A percentile compares a stretch with the other conserved stretches of the same genome.
Evolutionary conservation across 2,113 vertebrate genomes (phyloP).

Genomic region (Gasterosteus aculeatus): DNA sequence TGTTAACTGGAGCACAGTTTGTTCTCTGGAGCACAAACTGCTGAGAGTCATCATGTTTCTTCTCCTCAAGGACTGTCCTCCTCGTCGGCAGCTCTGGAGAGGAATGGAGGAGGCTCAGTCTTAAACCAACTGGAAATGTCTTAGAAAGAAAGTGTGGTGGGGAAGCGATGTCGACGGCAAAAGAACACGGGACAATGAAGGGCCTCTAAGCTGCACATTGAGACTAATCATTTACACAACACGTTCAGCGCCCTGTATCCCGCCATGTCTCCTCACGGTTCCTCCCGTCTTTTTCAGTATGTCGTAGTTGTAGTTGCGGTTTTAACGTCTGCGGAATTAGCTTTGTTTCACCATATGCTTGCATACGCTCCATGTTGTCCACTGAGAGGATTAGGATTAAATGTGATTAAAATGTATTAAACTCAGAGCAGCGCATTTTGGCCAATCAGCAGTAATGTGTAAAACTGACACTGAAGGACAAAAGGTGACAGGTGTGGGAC

Average conservation of each 20-base stretch:
- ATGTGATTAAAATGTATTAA: slow-evolving; percentile 73
- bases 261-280: not conserved
- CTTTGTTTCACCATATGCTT: slow-evolving; percentile 72
- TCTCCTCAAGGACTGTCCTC: slow-evolving; percentile 1
- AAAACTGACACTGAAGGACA: slow-evolving; percentile 62
- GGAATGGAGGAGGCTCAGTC: not conserved
- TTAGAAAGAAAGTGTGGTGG: not conserved
- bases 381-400: slow-evolving; percentile 75
- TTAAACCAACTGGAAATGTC: not conserved
- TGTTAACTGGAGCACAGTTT: slow-evolving; percentile 20
- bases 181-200: not conserved
- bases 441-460: slow-evolving; percentile 58
- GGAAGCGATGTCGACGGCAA: not conserved
- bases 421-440: slow-evolving; percentile 50
- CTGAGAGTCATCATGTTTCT: not conserved
- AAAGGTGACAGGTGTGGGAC: slow-evolving; percentile 36
- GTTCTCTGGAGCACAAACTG: slow-evolving; percentile 20
- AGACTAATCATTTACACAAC: slow-evolving; percentile 26
- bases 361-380: slow-evolving; percentile 54
- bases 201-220: slow-evolving; percentile 17
- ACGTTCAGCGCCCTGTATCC: slow-evolving; percentile 23
- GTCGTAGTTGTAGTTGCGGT: slow-evolving; percentile 2
- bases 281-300: slow-evolving; percentile 16
- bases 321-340: slow-evolving; percentile 53
- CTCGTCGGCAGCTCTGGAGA: not conserved